Percentiles rank a stretch among this genome's conserved stretches.
These are phyloP conservation scores for Esox lucius DNA, from an alignment of 2,797 vertebrate genomes.

Conservation along the genomic window DNA sequence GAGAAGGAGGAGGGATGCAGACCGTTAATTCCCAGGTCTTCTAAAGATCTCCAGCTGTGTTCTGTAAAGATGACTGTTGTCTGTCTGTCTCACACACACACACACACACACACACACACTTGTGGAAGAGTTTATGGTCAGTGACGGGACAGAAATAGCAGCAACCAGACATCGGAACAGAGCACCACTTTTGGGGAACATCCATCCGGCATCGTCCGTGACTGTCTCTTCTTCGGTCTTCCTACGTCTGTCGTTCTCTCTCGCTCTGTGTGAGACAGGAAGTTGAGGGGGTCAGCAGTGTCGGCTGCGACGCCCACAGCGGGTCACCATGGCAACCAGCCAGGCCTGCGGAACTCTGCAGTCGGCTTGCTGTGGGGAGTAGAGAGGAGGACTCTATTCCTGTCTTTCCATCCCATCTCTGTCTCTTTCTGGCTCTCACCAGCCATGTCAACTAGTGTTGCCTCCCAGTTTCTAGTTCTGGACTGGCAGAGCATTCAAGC, in stretches of 20 bases:
- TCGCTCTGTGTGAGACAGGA: constrained; percentile 15
- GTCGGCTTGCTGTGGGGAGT: too few relatives aligned
- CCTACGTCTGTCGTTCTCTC: too few relatives aligned
- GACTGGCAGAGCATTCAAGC: too few relatives aligned
- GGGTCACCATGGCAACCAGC: constrained; percentile 4
- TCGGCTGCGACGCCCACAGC: neutral
- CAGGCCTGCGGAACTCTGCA: too few relatives aligned
- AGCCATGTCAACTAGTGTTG: too few relatives aligned
- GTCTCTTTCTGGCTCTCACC: too few relatives aligned
- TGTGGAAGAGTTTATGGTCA: neutral
- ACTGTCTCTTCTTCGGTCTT: too few relatives aligned
- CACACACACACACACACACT: neutral
- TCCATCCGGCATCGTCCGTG: neutral
- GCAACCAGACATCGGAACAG: neutral
- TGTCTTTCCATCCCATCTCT: neutral
- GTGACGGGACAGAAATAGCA: constrained; percentile 4
- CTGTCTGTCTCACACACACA: too few relatives aligned
- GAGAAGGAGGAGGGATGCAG: neutral
- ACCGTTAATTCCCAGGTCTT: neutral
- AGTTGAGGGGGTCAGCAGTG: neutral
- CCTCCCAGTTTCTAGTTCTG: too few relatives aligned
- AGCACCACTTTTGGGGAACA: neutral
- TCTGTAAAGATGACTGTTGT: constrained; percentile 26
- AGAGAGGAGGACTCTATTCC: too few relatives aligned
- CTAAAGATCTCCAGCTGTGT: constrained; percentile 12